Evolutionary conservation across 1,140 invertebrate genomes (phyloP).

Genomic region (Achatina immaculata): DNA sequence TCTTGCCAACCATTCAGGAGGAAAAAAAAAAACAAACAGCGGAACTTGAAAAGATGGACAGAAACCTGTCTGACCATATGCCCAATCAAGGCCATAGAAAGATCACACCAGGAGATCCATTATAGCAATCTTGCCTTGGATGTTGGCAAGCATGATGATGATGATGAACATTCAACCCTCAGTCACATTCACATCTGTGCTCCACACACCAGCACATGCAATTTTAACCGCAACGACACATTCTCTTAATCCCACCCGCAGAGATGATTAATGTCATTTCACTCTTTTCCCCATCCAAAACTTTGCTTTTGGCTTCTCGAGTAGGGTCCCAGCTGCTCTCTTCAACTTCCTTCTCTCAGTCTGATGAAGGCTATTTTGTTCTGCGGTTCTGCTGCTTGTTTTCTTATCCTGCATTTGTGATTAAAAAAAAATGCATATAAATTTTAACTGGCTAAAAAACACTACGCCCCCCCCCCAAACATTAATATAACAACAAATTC

Average conservation of each 20-base stretch:
- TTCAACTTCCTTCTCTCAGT: conserved; percentile 81
- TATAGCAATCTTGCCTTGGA: no score
- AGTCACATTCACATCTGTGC: neutral
- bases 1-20: no score
- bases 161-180: no score
- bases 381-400: conserved; percentile 24
- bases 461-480: no score
- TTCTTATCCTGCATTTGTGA: conserved; percentile 30
- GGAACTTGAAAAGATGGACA: no score
- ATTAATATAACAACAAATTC: no score
- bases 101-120: no score
- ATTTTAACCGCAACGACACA: neutral
- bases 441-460: no score
- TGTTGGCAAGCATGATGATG: no score
- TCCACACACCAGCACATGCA: neutral
- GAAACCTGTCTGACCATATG: no score
- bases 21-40: no score
- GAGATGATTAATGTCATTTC: neutral
- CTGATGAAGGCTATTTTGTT: conserved; percentile 76
- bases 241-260: neutral
- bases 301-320: conserved; percentile 52
- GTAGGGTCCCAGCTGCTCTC: conserved; percentile 75
- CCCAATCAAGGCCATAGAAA: no score
- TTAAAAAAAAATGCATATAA: neutral
- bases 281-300: conserved; percentile 60